Conservation (phyloP, 2,888 invertebrate species). For the Fragum sueziense region DNA sequence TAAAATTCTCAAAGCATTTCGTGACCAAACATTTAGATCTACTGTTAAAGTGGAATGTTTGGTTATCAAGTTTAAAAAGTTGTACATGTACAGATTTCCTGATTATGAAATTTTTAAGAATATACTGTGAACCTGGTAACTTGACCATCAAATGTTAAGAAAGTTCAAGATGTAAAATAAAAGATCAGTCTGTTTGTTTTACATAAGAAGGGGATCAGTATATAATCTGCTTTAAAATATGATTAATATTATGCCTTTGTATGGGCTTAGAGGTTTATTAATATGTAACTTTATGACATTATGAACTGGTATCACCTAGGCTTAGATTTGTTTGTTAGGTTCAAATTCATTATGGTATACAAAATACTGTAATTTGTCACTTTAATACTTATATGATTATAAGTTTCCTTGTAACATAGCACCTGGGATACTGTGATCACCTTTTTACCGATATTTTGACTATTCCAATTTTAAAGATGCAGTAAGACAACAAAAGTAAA, state of each 20-base stretch:
- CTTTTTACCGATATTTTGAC: too few relatives aligned
- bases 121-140: too few relatives aligned
- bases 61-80: too few relatives aligned
- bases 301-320: background rate
- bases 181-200: slow-evolving; percentile 21
- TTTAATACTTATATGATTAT: background rate
- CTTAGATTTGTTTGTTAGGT: background rate
- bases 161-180: too few relatives aligned
- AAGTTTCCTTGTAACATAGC: background rate
- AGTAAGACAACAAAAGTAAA: too few relatives aligned
- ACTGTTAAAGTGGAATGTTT: too few relatives aligned
- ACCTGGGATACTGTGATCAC: background rate
- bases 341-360: background rate
- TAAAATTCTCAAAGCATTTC: too few relatives aligned
- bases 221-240: slow-evolving; percentile 12
- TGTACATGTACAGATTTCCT: too few relatives aligned
- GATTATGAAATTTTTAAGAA: too few relatives aligned
- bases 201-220: slow-evolving; percentile 20
- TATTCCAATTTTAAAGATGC: too few relatives aligned
- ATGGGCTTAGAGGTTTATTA: background rate
- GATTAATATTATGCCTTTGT: slow-evolving; percentile 1
- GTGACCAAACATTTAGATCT: too few relatives aligned
- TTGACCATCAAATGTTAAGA: too few relatives aligned
- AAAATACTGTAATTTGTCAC: background rate
- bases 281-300: slow-evolving; percentile 8